Conservation (phyloP, 2,797 vertebrate species). For the Bradypodion pumilum region DNA sequence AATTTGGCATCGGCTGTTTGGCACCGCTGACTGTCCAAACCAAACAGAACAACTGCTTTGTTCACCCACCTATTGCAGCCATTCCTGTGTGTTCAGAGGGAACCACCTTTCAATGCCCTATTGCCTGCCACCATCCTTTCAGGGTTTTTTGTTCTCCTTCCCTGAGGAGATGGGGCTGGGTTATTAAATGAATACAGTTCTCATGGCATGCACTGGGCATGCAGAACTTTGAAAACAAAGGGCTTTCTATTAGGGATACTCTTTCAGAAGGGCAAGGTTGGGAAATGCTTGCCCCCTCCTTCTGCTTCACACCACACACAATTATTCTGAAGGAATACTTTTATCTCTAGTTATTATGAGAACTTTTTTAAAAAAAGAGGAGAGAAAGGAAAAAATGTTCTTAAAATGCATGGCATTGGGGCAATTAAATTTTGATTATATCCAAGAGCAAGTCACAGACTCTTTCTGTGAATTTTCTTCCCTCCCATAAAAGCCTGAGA, state of each 20-base stretch:
- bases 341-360: neutral
- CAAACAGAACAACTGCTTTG: slow-evolving; percentile 58
- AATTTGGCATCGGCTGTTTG: slow-evolving; percentile 55
- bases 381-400: neutral
- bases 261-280: neutral
- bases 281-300: neutral
- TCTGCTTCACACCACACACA: neutral
- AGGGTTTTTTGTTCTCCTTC: slow-evolving; percentile 22
- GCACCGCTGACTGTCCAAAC: slow-evolving; percentile 23
- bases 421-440: slow-evolving; percentile 7
- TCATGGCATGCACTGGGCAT: slow-evolving; percentile 25
- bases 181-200: neutral
- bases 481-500: slow-evolving; percentile 7
- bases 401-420: neutral
- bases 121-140: slow-evolving; percentile 26
- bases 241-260: slow-evolving; percentile 7
- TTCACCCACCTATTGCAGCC: slow-evolving; percentile 29
- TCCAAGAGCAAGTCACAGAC: neutral
- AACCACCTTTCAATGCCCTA: slow-evolving; percentile 36
- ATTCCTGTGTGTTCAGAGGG: slow-evolving; percentile 12
- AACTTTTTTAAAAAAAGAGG: neutral
- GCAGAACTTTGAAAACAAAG: slow-evolving; percentile 35
- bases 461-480: neutral
- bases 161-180: neutral
- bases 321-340: neutral